These are phyloP conservation scores for Aurelia aurita DNA, from an alignment of 30 jellyfish, hydroid and myxozoan species.

Conservation along the genomic window DNA sequence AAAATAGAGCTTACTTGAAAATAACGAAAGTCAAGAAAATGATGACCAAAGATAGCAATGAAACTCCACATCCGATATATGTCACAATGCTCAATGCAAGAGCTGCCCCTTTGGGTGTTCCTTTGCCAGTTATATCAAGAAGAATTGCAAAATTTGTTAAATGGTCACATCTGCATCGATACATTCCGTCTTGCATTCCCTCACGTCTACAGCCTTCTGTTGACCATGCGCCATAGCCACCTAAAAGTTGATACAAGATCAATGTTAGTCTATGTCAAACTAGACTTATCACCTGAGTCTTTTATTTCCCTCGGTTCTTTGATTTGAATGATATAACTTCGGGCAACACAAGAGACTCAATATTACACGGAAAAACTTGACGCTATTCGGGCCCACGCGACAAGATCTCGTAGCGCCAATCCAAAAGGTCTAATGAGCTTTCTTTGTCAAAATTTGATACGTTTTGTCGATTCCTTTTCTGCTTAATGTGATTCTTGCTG, in stretches of 20 bases:
- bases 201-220: conserved; percentile 66
- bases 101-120: conserved; percentile 63
- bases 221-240: conserved; percentile 78
- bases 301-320: too few relatives aligned
- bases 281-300: too few relatives aligned
- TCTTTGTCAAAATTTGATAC: too few relatives aligned
- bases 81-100: conserved; percentile 68
- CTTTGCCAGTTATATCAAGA: conserved; percentile 72
- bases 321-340: too few relatives aligned
- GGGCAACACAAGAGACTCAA: too few relatives aligned
- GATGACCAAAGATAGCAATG: conserved; percentile 41
- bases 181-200: conserved; percentile 25
- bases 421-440: too few relatives aligned
- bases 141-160: conserved; percentile 75
- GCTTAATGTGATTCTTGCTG: too few relatives aligned
- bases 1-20: conserved; percentile 46
- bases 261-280: too few relatives aligned
- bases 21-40: conserved; percentile 62
- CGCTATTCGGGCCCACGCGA: too few relatives aligned
- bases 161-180: conserved; percentile 74
- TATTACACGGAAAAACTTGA: too few relatives aligned
- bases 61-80: conserved; percentile 76
- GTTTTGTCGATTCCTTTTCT: too few relatives aligned
- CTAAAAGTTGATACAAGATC: not conserved
- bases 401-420: too few relatives aligned